Evolutionary conservation across 2,888 invertebrate species (phyloP).

Genomic region (Thymelicus lineola): DNA sequence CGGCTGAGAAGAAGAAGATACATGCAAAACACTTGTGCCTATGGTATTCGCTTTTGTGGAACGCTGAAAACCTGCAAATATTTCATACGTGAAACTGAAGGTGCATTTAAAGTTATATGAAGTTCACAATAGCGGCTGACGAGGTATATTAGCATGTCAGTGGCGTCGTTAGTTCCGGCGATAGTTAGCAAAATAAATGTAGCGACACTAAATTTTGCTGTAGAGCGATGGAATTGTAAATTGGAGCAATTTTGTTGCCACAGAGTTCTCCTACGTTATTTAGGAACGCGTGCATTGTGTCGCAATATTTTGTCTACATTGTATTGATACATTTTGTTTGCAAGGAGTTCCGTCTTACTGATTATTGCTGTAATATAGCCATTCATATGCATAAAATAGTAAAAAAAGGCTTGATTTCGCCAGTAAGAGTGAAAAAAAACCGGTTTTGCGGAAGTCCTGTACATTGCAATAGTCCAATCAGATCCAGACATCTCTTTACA

Average conservation of each 20-base stretch:
- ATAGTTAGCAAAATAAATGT: conserved; percentile 12
- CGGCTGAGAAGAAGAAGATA: too few relatives aligned
- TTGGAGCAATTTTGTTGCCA: conserved; percentile 3
- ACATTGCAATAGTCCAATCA: too few relatives aligned
- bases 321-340: background rate
- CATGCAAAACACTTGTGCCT: too few relatives aligned
- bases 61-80: too few relatives aligned
- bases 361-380: too few relatives aligned
- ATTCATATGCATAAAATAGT: too few relatives aligned
- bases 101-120: conserved; percentile 5
- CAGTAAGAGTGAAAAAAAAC: too few relatives aligned
- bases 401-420: too few relatives aligned
- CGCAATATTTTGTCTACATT: background rate
- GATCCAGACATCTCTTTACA: too few relatives aligned
- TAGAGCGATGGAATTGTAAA: conserved; percentile 14
- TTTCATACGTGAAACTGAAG: conserved; percentile 1
- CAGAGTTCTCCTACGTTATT: conserved; percentile 4
- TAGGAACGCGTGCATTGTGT: background rate
- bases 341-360: too few relatives aligned
- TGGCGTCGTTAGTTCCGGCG: conserved; percentile 12
- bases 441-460: too few relatives aligned
- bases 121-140: conserved; percentile 18
- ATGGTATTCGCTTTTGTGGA: too few relatives aligned
- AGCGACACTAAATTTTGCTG: conserved; percentile 7
- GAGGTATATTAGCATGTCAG: conserved; percentile 22